Evolutionary conservation across 2,113 vertebrate genomes (phyloP).

Genomic region (Passerina amoena): DNA sequence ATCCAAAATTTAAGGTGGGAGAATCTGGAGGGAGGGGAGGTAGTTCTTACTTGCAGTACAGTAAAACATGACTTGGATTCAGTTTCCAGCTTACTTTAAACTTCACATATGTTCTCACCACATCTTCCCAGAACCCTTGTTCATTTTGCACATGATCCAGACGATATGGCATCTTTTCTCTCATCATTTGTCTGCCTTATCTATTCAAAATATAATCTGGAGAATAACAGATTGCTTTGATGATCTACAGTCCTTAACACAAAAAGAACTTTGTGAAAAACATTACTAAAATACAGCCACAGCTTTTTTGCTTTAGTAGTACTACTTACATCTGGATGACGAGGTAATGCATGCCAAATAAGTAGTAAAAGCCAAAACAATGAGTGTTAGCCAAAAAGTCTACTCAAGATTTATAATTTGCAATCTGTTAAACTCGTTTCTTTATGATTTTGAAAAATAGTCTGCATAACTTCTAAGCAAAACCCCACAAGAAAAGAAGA

Average conservation of each 20-base stretch:
- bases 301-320: neutral
- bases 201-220: neutral
- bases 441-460: neutral
- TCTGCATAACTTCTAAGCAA: neutral
- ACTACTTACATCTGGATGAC: neutral
- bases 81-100: neutral
- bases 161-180: neutral
- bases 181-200: neutral
- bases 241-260: neutral
- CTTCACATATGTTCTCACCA: neutral
- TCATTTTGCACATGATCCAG: neutral
- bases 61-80: neutral
- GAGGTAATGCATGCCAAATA: neutral
- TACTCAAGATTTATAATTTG: neutral
- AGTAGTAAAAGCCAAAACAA: slow-evolving; percentile 20
- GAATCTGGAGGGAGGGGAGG: neutral
- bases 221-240: neutral
- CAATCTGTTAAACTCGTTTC: neutral
- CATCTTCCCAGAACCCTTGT: neutral
- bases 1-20: neutral
- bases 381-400: neutral
- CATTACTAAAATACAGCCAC: neutral
- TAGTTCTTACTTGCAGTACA: neutral
- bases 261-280: neutral
- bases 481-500: neutral